Conservation (phyloP, 2,888 invertebrate genomes). For the Ptilodon capucinus region DNA sequence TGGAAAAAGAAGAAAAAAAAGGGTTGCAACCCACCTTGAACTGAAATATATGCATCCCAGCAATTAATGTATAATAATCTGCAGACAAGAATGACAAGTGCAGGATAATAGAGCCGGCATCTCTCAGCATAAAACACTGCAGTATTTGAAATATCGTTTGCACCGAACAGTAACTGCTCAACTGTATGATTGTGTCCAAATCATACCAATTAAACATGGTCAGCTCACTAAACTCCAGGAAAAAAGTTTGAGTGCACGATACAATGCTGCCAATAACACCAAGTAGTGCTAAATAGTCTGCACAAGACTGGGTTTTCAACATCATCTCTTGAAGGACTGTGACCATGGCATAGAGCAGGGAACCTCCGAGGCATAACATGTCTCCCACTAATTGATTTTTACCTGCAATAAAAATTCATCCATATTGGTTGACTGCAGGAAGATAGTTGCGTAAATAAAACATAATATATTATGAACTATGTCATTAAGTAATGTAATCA, state of each 20-base stretch:
- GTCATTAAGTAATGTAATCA: no score
- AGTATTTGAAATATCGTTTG: conserved; percentile 90
- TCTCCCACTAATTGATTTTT: conserved; percentile 92
- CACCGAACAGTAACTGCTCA: conserved; percentile 85
- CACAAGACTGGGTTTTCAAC: conserved; percentile 88
- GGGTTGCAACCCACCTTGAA: conserved; percentile 88
- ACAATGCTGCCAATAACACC: conserved; percentile 91
- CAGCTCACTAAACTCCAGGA: conserved; percentile 87
- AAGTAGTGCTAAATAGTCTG: conserved; percentile 91
- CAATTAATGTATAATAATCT: conserved; percentile 92
- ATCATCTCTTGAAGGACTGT: conserved; percentile 92
- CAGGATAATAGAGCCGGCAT: conserved; percentile 91
- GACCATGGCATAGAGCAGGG: conserved; percentile 89
- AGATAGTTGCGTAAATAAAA: no score
- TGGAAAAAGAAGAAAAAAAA: no score
- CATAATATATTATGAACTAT: no score
- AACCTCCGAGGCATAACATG: conserved; percentile 90
- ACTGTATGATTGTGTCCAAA: conserved; percentile 83
- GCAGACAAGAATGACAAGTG: conserved; percentile 92
- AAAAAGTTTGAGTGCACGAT: conserved; percentile 90
- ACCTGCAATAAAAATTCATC: conserved; percentile 73
- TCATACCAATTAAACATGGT: conserved; percentile 87
- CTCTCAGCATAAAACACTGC: conserved; percentile 88
- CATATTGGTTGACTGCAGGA: no score
- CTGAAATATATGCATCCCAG: conserved; percentile 90